phyloP scores from a whole-genome alignment of 2,888 invertebrate species.

The Dastarcus helophoroides region DNA sequence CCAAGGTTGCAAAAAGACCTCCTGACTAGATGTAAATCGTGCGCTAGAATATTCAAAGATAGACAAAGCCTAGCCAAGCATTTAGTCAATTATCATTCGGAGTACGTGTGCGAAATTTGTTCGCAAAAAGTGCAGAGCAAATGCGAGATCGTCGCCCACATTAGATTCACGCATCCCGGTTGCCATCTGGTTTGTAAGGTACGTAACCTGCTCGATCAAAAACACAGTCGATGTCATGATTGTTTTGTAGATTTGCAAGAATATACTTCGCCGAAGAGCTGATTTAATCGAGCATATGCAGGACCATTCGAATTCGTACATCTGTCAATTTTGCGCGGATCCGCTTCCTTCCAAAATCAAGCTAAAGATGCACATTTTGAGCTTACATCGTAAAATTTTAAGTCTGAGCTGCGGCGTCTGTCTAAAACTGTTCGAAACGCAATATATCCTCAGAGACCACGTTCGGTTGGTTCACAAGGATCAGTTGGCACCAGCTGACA shows the following conservation, averaged over 20 bases:
- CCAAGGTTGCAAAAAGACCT: slow-evolving; percentile 40
- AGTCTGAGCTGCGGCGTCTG: slow-evolving; percentile 47
- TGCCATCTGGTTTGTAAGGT: slow-evolving; percentile 43
- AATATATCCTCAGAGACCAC: slow-evolving; percentile 44
- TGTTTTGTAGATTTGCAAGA: slow-evolving; percentile 43
- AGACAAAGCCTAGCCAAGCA: slow-evolving; percentile 44
- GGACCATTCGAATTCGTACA: slow-evolving; percentile 43
- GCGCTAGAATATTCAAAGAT: slow-evolving; percentile 45
- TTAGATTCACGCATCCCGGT: slow-evolving; percentile 43
- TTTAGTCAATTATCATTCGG: slow-evolving; percentile 43
- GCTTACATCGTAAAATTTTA: slow-evolving; percentile 44
- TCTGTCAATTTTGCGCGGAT: slow-evolving; percentile 49
- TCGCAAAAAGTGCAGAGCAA: slow-evolving; percentile 43
- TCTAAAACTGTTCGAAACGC: slow-evolving; percentile 43
- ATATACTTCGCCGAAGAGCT: slow-evolving; percentile 41
- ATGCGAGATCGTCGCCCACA: slow-evolving; percentile 46
- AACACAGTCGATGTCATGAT: too few relatives aligned
- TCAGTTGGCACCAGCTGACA: slow-evolving; percentile 39
- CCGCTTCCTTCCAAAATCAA: slow-evolving; percentile 45
- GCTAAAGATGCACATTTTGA: slow-evolving; percentile 46
- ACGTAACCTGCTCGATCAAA: too few relatives aligned
- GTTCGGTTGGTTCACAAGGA: slow-evolving; percentile 41
- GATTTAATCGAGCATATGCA: slow-evolving; percentile 41
- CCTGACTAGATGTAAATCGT: slow-evolving; percentile 44
- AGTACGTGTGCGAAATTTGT: slow-evolving; percentile 43